Evolutionary conservation across 37 sponge, comb jelly and placozoan species (phyloP), one percentile per base, ranked within the genome.

Genomic region (Hormiphora californensis): DNA sequence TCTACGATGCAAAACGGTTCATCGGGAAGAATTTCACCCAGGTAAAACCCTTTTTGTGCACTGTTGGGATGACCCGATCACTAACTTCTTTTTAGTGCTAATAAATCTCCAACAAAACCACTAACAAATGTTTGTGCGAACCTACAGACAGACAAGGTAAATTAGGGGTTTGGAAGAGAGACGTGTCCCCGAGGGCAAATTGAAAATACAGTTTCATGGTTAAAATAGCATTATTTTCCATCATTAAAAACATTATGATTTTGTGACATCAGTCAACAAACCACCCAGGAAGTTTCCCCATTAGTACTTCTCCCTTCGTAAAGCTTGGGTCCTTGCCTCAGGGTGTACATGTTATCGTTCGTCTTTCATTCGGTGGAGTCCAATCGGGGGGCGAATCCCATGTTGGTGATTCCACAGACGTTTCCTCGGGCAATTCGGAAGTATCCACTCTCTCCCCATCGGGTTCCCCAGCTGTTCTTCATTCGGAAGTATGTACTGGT

Each of bases 1-100:
- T 86, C 59, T 91, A 91, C 55, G 91, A 91, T 57, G 91, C 91
- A 34, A 91, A 91, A 88, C 73, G 91, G 27, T 91, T 91, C 51
- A 89, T 91, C 3, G 91, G 91, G 9, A 91, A 55, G 85, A 88
- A 65, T n/a, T 89, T 85, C 63, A 44, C 86, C 38, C 59, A 40
- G 35, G 36, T 88, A 0, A 73, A 30, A 57, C 53, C 9, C 9
- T 49, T 15, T 49, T 49, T 49, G 15, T 17, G 53, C 9, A 17
- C 53, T 17, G 53, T 49, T 9, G 15, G 53, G 15, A 17, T 49
- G 53, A 17, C 53, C 9, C 9, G 15, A 17, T 49, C 53, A 49
- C 15, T 17, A 49, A 49, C 9, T 17, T 17, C 53, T 17, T 49
- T 49, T 9, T 49, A 49, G 12, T 49, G 9, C 15, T 49, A 17